Conservation (phyloP, 2,797 vertebrate species). For the Rhincodon typus region DNA sequence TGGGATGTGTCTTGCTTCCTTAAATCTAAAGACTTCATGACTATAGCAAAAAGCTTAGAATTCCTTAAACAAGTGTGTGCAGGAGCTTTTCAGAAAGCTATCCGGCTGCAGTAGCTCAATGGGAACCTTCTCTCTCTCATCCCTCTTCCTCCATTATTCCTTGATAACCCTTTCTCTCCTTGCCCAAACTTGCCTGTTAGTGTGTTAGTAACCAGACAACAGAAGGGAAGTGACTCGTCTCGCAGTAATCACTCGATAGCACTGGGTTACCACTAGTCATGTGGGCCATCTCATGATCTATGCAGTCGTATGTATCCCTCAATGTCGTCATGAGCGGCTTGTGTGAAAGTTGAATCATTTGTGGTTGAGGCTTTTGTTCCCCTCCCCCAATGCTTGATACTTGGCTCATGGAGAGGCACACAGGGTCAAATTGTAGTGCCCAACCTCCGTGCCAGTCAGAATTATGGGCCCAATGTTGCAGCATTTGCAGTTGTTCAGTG, state of each 20-base stretch:
- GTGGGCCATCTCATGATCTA: background rate
- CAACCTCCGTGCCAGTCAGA: background rate
- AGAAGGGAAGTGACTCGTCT: background rate
- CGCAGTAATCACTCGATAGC: background rate
- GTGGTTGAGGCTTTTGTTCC: background rate
- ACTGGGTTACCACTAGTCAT: background rate
- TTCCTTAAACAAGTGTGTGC: too few species aligned
- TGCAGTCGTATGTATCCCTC: background rate
- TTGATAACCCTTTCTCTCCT: background rate
- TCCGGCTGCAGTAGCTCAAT: background rate
- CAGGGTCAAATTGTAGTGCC: background rate
- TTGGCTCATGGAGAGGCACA: background rate
- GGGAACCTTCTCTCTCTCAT: background rate
- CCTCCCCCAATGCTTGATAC: background rate
- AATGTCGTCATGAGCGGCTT: background rate
- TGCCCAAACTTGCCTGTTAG: background rate
- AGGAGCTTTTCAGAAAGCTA: background rate
- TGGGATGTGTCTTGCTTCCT: background rate
- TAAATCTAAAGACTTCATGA: background rate
- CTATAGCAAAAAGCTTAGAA: background rate
- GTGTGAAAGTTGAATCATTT: background rate
- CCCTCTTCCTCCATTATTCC: background rate
- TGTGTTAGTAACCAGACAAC: background rate
- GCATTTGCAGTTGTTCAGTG: background rate
- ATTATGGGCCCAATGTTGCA: background rate